Percentiles rank a stretch among this genome's conserved stretches.
These are phyloP conservation scores for Jaculus jaculus DNA, from an alignment of 2,113 vertebrate species.

Conservation along the genomic window DNA sequence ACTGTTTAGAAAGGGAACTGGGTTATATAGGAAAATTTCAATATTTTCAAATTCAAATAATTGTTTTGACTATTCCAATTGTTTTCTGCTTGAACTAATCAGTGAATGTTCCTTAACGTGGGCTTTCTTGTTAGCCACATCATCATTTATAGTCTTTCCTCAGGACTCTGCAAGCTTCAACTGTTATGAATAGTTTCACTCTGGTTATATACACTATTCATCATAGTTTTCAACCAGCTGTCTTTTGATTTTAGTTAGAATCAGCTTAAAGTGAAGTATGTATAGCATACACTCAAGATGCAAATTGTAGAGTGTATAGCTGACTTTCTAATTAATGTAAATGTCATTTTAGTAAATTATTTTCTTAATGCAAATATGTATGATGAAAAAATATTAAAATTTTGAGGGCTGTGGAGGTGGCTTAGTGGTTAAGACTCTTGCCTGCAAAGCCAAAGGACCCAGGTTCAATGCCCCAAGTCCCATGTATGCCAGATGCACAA, in stretches of 20 bases:
- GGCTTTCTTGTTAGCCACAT: neutral
- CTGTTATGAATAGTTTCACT: neutral
- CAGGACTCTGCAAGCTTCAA: constrained; percentile 1
- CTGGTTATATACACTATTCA: neutral
- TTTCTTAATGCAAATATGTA: neutral
- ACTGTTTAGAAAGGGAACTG: neutral
- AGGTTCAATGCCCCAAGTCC: no score
- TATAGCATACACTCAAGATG: neutral
- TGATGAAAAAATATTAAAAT: neutral
- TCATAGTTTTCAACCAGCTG: neutral
- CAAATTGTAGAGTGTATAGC: neutral
- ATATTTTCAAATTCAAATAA: neutral
- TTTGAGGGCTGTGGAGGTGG: neutral
- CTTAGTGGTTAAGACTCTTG: no score
- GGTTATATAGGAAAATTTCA: neutral
- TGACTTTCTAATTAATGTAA: neutral
- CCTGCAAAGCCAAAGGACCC: no score
- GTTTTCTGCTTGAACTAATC: constrained; percentile 22
- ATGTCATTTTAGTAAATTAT: neutral
- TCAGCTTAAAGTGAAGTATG: neutral
- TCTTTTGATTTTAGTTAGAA: neutral
- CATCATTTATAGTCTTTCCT: neutral
- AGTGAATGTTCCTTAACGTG: neutral
- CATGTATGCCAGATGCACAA: no score
- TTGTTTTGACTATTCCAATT: constrained; percentile 17